A percentile compares a stretch with the other conserved stretches of the same genome.
Conservation (phyloP, 2,888 invertebrate genomes). For the Erebia ligea region DNA sequence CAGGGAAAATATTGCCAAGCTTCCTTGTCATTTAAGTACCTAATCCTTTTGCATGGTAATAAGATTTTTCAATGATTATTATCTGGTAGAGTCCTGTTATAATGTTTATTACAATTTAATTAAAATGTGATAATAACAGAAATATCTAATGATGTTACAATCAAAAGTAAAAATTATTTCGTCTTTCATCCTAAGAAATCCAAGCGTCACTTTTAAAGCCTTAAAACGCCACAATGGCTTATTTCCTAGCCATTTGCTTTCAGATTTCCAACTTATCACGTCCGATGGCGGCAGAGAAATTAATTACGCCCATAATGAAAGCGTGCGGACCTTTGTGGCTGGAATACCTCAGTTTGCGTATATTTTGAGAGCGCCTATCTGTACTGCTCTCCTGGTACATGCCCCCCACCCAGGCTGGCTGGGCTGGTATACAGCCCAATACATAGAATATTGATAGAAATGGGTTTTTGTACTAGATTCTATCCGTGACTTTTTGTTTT, state of each 20-base stretch:
- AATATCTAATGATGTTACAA: slow-evolving; percentile 19
- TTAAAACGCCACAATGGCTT: slow-evolving; percentile 25
- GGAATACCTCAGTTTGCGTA: slow-evolving; percentile 41
- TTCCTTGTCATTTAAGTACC: no score
- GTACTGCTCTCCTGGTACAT: no score
- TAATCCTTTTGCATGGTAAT: no score
- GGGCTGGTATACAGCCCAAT: no score
- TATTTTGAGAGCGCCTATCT: slow-evolving; percentile 32
- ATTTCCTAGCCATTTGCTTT: slow-evolving; percentile 37
- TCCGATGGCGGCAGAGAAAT: slow-evolving; percentile 43
- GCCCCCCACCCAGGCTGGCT: no score
- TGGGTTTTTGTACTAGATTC: no score
- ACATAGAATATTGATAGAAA: no score
- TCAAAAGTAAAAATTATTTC: neutral
- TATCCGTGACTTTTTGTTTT: neutral
- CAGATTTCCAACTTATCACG: slow-evolving; percentile 41
- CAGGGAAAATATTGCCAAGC: no score
- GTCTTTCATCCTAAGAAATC: slow-evolving; percentile 12
- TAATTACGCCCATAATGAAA: slow-evolving; percentile 49
- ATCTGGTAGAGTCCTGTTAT: no score
- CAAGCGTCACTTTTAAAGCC: slow-evolving; percentile 17
- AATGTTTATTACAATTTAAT: no score
- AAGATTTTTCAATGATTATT: no score
- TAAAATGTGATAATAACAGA: neutral
- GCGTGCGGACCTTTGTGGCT: slow-evolving; percentile 46